Evolutionary conservation across 2,797 vertebrate species (phyloP).

Genomic region (Momotus momota): DNA sequence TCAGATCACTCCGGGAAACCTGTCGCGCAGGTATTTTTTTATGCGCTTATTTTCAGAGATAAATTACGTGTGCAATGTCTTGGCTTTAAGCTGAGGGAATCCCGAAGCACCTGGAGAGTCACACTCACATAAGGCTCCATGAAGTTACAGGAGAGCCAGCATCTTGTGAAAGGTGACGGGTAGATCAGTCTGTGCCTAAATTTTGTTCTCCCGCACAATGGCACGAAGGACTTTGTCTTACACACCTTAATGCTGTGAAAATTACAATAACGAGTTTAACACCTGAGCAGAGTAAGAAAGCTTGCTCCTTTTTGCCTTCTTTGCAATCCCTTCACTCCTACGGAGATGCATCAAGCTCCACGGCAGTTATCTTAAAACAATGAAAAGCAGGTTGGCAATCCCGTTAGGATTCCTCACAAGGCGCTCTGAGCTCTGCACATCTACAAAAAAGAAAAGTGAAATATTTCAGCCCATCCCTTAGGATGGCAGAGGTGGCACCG

Average conservation of each 20-base stretch:
- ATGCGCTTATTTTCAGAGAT: not conserved
- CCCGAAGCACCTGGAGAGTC: not conserved
- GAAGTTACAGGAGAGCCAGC: not conserved
- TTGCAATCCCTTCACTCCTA: not conserved
- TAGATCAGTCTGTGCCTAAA: not conserved
- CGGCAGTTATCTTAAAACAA: not conserved
- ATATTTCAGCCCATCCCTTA: not conserved
- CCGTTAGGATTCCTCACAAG: not conserved
- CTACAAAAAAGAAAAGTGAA: not conserved
- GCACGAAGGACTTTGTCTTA: fast-evolving
- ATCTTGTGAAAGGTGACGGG: not conserved
- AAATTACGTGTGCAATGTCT: fast-evolving
- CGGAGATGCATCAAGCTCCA: not conserved
- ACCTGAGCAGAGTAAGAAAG: not conserved
- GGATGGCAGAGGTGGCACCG: fast-evolving
- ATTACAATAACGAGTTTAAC: not conserved
- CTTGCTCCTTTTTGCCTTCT: not conserved
- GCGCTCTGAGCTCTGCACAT: not conserved
- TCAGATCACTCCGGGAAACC: not conserved
- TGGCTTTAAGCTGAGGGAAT: not conserved
- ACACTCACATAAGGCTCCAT: fast-evolving
- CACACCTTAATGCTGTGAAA: not conserved
- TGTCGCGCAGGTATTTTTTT: not conserved
- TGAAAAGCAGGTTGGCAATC: not conserved
- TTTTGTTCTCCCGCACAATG: fast-evolving